Percentiles rank a stretch among this genome's conserved stretches.
These are phyloP conservation scores for Halichoerus grypus DNA, from an alignment of 2,113 vertebrate genomes.

Conservation along the genomic window DNA sequence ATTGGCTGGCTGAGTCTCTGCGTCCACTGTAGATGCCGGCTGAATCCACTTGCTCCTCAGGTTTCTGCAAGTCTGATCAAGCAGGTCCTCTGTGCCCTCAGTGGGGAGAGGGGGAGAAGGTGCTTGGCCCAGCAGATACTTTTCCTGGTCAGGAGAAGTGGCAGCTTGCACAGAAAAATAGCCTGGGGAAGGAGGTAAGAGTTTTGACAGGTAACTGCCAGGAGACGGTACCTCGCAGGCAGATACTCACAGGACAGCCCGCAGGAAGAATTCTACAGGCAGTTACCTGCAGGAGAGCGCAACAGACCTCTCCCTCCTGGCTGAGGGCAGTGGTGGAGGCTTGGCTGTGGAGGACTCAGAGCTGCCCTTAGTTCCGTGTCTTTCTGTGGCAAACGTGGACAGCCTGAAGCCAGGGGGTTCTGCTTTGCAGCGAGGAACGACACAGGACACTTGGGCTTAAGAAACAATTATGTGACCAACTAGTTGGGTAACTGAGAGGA, in stretches of 20 bases:
- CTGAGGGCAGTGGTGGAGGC: neutral
- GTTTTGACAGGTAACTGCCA: slow-evolving; percentile 71
- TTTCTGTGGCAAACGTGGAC: neutral
- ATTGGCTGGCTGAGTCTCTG: neutral
- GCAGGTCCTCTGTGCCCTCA: neutral
- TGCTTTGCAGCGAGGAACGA: accelerated
- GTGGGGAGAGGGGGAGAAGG: neutral
- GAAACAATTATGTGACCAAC: neutral
- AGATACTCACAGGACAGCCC: slow-evolving; percentile 47
- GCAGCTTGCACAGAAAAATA: slow-evolving; percentile 67
- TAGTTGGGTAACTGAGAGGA: neutral
- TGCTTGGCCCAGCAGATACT: slow-evolving; percentile 26
- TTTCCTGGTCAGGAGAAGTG: slow-evolving; percentile 65
- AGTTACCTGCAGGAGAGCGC: slow-evolving; percentile 56
- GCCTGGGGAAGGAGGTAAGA: slow-evolving; percentile 65
- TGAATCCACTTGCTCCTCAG: neutral
- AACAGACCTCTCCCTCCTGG: neutral
- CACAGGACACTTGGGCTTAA: neutral
- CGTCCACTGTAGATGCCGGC: neutral
- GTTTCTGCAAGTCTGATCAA: slow-evolving; percentile 73
- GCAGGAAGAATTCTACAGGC: slow-evolving; percentile 64
- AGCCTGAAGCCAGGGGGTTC: neutral
- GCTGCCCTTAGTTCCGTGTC: neutral
- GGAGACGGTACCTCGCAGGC: slow-evolving; percentile 61
- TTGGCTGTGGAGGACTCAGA: neutral